Evolutionary conservation across 1,140 invertebrate genomes (phyloP).

Genomic region (Trachelipus rathkii): DNA sequence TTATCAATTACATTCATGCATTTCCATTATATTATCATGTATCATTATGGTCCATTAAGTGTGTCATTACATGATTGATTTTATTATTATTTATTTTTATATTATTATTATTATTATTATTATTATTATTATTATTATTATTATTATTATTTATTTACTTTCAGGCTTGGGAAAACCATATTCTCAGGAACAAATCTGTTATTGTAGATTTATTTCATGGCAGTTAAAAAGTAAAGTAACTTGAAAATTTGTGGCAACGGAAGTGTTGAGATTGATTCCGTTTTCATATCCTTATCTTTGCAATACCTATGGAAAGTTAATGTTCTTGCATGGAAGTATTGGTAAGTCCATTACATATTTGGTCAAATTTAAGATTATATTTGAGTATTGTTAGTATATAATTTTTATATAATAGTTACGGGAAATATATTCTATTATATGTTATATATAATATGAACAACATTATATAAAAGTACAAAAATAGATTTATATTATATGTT

Average conservation of each 20-base stretch:
- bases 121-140: no score
- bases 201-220: slow-evolving; percentile 87
- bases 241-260: slow-evolving; percentile 72
- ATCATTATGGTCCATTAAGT: no score
- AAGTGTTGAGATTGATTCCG: slow-evolving; percentile 80
- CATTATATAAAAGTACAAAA: no score
- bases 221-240: slow-evolving; percentile 79
- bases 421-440: no score
- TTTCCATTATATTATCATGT: no score
- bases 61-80: no score
- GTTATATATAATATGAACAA: no score
- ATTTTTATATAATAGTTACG: no score
- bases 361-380: background rate
- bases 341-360: slow-evolving; percentile 53
- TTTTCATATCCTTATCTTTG: slow-evolving; percentile 81
- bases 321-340: slow-evolving; percentile 67
- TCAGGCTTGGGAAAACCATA: slow-evolving; percentile 75
- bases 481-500: no score
- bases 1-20: no score
- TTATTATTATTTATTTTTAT: no score
- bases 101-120: no score
- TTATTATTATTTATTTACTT: slow-evolving; percentile 19
- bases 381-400: background rate
- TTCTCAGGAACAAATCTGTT: slow-evolving; percentile 72
- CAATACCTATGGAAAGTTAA: slow-evolving; percentile 78